Evolutionary conservation across 2,797 vertebrate genomes (phyloP).

Genomic region (Lepus townsendii): DNA sequence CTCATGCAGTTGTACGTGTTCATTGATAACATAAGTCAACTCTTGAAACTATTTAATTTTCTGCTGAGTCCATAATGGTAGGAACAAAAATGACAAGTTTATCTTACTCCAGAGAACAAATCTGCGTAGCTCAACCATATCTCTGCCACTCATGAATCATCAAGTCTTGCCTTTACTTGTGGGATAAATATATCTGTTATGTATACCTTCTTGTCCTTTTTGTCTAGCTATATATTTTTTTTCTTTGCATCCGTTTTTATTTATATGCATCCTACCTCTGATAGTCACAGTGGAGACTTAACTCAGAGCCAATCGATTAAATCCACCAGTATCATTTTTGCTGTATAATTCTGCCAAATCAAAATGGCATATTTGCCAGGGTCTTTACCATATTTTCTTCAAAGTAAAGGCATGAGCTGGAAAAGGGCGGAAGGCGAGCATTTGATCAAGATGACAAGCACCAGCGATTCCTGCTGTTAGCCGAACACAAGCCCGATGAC

Average conservation of each 20-base stretch:
- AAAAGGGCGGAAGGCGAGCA: conserved; percentile 80
- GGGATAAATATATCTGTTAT: conserved; percentile 89
- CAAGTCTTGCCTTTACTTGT: conserved; percentile 85
- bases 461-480: conserved; percentile 81
- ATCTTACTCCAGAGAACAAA: conserved; percentile 87
- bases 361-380: conserved; percentile 68
- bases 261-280: conserved; percentile 84
- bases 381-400: conserved; percentile 76
- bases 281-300: conserved; percentile 85
- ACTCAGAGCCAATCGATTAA: conserved; percentile 87
- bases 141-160: conserved; percentile 88
- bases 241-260: conserved; percentile 87
- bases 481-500: conserved; percentile 83
- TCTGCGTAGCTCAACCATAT: conserved; percentile 86
- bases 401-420: conserved; percentile 74
- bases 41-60: conserved; percentile 82
- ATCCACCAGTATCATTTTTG: conserved; percentile 80
- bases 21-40: conserved; percentile 67
- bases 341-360: conserved; percentile 68
- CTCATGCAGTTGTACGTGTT: background rate
- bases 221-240: conserved; percentile 86
- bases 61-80: conserved; percentile 80
- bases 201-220: conserved; percentile 86
- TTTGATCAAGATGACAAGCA: conserved; percentile 87
- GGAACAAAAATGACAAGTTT: conserved; percentile 84